Evolutionary conservation across 2,797 vertebrate genomes (phyloP).

Genomic region (Calcarius lapponicus): DNA sequence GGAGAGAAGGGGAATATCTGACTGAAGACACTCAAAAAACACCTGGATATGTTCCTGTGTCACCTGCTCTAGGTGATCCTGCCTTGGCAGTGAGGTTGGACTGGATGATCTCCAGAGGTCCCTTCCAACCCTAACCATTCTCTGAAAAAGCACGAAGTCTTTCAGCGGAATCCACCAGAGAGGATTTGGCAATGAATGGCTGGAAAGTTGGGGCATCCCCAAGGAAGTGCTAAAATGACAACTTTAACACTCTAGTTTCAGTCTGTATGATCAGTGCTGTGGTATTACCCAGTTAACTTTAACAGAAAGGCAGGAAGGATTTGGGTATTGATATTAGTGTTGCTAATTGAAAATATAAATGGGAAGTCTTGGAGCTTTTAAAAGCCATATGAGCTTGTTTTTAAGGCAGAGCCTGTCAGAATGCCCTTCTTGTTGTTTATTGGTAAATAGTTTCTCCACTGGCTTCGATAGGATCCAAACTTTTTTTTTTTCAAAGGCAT

Average conservation of each 20-base stretch:
- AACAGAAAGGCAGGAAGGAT: neutral
- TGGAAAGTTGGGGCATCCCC: neutral
- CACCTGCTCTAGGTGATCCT: neutral
- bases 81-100: neutral
- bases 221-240: neutral
- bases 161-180: neutral
- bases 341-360: neutral
- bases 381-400: neutral
- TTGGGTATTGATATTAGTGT: neutral
- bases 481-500: neutral
- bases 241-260: neutral
- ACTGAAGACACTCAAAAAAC: neutral
- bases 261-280: neutral
- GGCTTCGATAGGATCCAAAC: neutral
- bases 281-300: neutral
- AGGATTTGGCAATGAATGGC: neutral
- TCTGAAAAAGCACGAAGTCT: neutral
- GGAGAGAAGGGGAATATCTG: fast-evolving
- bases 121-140: neutral
- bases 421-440: neutral
- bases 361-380: neutral
- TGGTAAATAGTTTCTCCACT: neutral
- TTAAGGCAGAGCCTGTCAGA: neutral
- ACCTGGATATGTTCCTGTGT: neutral
- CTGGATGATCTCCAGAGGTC: neutral